phyloP scores from a whole-genome alignment of 2,113 vertebrate species.

The Dipodomys ordii region DNA sequence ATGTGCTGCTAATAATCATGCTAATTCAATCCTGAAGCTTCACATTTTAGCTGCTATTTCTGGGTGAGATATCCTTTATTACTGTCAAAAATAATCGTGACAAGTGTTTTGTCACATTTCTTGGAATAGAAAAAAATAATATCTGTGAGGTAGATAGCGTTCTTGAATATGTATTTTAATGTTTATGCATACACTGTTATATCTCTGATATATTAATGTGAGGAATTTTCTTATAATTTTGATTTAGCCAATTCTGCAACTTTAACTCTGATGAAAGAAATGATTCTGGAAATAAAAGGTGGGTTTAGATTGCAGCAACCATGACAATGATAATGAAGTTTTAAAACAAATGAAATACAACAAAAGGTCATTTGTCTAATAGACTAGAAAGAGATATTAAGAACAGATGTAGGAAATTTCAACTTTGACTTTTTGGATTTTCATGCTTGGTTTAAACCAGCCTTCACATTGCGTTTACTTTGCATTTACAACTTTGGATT shows the following conservation, averaged over 20 bases:
- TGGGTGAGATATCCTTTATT: constrained; percentile 66
- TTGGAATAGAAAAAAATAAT: constrained; percentile 34
- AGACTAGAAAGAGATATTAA: constrained; percentile 82
- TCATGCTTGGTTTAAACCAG: constrained; percentile 88
- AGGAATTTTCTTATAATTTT: constrained; percentile 3
- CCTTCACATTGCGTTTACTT: constrained; percentile 87
- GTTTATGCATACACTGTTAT: constrained; percentile 39
- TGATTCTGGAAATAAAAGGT: constrained; percentile 21
- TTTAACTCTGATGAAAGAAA: constrained; percentile 14
- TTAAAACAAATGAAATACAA: constrained; percentile 80
- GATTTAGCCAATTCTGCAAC: constrained; percentile 53
- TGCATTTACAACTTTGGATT: constrained; percentile 89
- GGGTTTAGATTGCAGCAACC: constrained; percentile 64
- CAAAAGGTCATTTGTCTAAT: constrained; percentile 85
- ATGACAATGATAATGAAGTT: constrained; percentile 79
- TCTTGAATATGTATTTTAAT: constrained; percentile 14
- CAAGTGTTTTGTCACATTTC: constrained; percentile 62
- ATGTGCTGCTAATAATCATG: constrained; percentile 64
- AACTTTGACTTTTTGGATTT: constrained; percentile 87
- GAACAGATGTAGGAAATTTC: constrained; percentile 88
- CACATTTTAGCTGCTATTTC: constrained; percentile 42
- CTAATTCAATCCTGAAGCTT: constrained; percentile 67
- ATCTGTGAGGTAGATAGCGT: neutral
- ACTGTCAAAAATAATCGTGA: constrained; percentile 60
- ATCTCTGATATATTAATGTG: constrained; percentile 4